These are phyloP conservation scores for Myiopsitta monachus DNA, from an alignment of 2,113 vertebrate species.

Conservation along the genomic window DNA sequence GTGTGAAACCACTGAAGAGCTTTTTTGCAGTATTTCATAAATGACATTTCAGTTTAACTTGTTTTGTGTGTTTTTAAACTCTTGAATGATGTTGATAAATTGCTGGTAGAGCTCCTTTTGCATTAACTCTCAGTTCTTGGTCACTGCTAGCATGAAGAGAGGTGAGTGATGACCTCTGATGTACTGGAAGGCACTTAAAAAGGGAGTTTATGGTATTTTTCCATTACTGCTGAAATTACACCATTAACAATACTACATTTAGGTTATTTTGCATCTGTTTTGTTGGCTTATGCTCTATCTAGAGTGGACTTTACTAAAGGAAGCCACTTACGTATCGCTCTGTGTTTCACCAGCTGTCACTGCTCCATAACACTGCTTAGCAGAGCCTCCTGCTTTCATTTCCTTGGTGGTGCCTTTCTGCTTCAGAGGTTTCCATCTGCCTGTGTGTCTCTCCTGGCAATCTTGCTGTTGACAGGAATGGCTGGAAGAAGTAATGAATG, in stretches of 20 bases:
- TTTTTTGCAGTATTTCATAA: slow-evolving; percentile 52
- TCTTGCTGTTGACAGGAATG: neutral
- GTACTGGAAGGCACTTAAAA: neutral
- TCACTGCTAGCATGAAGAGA: neutral
- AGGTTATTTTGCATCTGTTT: slow-evolving; percentile 42
- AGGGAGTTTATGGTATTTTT: neutral
- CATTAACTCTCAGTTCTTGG: slow-evolving; percentile 1
- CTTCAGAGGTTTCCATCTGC: slow-evolving; percentile 34
- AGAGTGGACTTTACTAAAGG: neutral
- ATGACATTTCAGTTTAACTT: slow-evolving; percentile 50
- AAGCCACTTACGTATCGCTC: neutral
- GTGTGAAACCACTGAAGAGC: slow-evolving; percentile 72
- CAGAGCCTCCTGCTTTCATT: slow-evolving; percentile 23
- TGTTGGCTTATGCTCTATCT: slow-evolving; percentile 44
- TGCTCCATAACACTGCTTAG: neutral
- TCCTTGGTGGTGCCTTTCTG: slow-evolving; percentile 39
- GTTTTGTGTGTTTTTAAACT: slow-evolving; percentile 10
- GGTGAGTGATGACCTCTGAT: slow-evolving; percentile 26
- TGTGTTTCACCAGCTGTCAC: slow-evolving; percentile 25
- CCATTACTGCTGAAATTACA: neutral
- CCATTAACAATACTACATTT: slow-evolving; percentile 17
- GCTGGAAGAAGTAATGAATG: neutral
- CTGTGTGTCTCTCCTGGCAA: slow-evolving; percentile 3
- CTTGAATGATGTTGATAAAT: neutral
- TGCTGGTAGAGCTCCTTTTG: slow-evolving; percentile 14